A percentile compares a stretch with the other conserved stretches of the same genome.
Conservation (phyloP, 2,113 vertebrate genomes). For the Pelvicachromis taeniatus region DNA sequence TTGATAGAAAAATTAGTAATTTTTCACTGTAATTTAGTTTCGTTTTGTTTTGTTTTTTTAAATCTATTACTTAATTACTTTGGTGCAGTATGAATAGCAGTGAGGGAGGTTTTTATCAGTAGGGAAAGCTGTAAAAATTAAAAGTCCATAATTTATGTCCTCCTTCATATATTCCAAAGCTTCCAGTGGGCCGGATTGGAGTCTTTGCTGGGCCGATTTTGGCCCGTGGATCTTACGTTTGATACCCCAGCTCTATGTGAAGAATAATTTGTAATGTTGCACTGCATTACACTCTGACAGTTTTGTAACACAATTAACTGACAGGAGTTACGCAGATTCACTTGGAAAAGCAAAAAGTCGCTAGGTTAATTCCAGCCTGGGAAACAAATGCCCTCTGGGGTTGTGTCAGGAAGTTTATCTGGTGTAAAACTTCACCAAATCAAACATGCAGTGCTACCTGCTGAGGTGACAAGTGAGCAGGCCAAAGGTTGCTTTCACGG, state of each 20-base stretch:
- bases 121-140: background rate
- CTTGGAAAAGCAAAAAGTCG: background rate
- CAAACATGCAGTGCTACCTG: background rate
- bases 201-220: background rate
- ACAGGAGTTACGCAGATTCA: background rate
- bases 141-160: background rate
- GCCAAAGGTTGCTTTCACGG: background rate
- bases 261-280: background rate
- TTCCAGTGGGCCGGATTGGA: background rate
- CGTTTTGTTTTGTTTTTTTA: accelerated
- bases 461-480: background rate
- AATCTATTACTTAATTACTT: background rate
- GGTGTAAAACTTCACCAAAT: background rate
- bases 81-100: background rate
- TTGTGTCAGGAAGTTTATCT: background rate
- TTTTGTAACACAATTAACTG: background rate
- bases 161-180: background rate
- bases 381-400: background rate
- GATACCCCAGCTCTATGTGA: background rate
- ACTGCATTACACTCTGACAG: background rate
- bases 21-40: background rate
- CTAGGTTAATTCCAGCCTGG: background rate
- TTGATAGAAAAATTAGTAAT: background rate
- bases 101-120: background rate
- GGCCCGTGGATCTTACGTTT: background rate